phyloP scores from a whole-genome alignment of 2,797 vertebrate species.

The Pipistrellus pipistrellus region DNA sequence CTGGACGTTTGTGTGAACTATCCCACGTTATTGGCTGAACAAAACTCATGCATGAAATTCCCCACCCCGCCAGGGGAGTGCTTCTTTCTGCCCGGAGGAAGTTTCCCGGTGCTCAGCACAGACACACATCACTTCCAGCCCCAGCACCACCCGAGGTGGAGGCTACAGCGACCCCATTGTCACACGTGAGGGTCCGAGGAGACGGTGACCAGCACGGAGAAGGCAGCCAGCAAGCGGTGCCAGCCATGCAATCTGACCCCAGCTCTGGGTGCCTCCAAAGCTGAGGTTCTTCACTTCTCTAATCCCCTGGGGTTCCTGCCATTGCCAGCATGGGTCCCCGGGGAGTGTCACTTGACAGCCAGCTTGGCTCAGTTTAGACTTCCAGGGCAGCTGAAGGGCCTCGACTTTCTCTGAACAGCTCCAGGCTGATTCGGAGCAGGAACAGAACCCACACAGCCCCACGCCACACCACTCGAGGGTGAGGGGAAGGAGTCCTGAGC shows the following conservation, averaged over 20 bases:
- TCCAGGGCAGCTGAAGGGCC: not conserved
- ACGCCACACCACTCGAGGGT: not conserved
- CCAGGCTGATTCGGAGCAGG: not conserved
- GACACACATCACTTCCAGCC: not conserved
- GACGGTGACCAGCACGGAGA: not conserved
- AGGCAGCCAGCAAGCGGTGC: not conserved
- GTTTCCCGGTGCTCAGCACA: accelerated
- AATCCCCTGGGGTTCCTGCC: not conserved
- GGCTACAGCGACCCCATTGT: not conserved
- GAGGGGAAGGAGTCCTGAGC: not conserved
- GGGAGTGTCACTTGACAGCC: not conserved
- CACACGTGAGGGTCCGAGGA: not conserved
- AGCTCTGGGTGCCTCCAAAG: not conserved
- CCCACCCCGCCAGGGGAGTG: accelerated
- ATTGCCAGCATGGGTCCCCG: not conserved
- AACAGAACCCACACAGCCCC: not conserved
- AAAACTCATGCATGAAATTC: not conserved
- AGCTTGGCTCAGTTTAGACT: not conserved
- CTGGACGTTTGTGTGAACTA: not conserved
- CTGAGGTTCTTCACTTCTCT: not conserved
- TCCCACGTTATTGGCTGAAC: too few relatives aligned
- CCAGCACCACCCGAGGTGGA: not conserved
- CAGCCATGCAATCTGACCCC: not conserved
- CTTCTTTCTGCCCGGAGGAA: not conserved
- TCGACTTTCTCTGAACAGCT: not conserved